Base-by-base conservation (phyloP, 1,140 invertebrate species). In the Helicoverpa armigera region DNA sequence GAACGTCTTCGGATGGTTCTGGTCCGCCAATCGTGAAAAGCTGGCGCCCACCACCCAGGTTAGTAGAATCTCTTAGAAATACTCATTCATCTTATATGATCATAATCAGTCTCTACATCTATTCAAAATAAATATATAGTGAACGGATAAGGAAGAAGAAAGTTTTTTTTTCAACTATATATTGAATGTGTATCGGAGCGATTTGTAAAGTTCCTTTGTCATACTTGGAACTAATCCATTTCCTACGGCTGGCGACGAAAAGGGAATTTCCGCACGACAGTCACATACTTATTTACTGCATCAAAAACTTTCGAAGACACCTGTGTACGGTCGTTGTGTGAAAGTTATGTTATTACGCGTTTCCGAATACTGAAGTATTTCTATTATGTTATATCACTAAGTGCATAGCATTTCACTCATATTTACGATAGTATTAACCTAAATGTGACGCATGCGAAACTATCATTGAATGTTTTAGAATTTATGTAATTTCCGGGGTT, bases 21-120 rank as follows among this genome's bases (percentile, higher is more conserved):
- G 98, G 98, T 98, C 98, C 10, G 97, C 97, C 51, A 98, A 98
- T 87, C 96, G 98, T 72, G 98, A 97, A 91, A 98, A 98, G 96
- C 97, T 98, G 94, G 94, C 97, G 63, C 97, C 98, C 51, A 98
- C 98, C 78, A 98, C 98, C 94, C 96, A 97, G 94, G 96, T 96
- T 76, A 95, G 77, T 81, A 48, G n/a, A 48, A 31, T 16, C 13
- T 56, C 12, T 4, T 16, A 13, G 13, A 78, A 54, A 35, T 2
- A 11, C 7, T n/a, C n/a, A n/a, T n/a, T n/a, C n/a, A n/a, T n/a
- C n/a, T n/a, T n/a, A n/a, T n/a, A n/a, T n/a, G n/a, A n/a, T n/a
- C n/a, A n/a, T n/a, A n/a, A n/a, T n/a, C n/a, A n/a, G n/a, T n/a
- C n/a, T n/a, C n/a, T n/a, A n/a, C n/a, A n/a, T n/a, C n/a, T n/a